These are phyloP conservation scores for Felis catus DNA, from an alignment of 2,113 vertebrate genomes.

Conservation along the genomic window F.catus_Fca126_mat1.0 CM031419.1:79042001-79042500, in stretches of 20 bases:
- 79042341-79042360: constrained; percentile 21
- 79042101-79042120: constrained; percentile 23
- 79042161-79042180: constrained; percentile 14
- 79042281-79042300: background rate
- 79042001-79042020: constrained; percentile 40
- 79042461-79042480: constrained; percentile 7
- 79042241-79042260: constrained; percentile 55
- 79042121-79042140: constrained; percentile 50
- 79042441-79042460: background rate
- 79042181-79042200: constrained; percentile 51
- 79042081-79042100: background rate
- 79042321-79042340: constrained; percentile 12
- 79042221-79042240: constrained; percentile 38
- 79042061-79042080: constrained; percentile 17
- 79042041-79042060: background rate
- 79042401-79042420: constrained; percentile 26
- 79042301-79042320: constrained; percentile 27
- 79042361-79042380: constrained; percentile 31
- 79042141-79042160: constrained; percentile 60
- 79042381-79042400: constrained; percentile 26
- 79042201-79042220: constrained; percentile 32
- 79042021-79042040: constrained; percentile 54
- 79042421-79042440: constrained; percentile 26
- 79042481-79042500: constrained; percentile 41
- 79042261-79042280: constrained; percentile 44